Evolutionary conservation across 1,140 invertebrate species (phyloP), one percentile per base, ranked within the genome.

Genomic region (Eueides isabella): DNA sequence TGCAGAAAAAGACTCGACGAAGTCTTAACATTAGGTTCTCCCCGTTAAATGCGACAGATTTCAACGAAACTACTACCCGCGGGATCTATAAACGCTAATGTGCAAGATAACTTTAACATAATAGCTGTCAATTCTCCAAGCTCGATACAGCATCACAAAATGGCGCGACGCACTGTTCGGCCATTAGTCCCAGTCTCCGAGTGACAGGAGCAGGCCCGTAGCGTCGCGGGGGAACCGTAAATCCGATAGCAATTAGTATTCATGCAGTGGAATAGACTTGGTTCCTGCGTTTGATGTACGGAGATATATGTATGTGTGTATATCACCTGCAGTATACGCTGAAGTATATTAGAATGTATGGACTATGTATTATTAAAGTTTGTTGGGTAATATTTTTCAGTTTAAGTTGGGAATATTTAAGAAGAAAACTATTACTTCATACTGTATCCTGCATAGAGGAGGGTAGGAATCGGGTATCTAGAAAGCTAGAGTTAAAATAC

Each of bases 221-320:
- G 28, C 68, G 68, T 33, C 28, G 55, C 31, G 31, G 55, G 26
- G 61, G 61, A 62, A 55, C 28, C 68, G 68, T 70, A 70, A 70
- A 70, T 70, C 61, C 55, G 61, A 70, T 70, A 41, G 68, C 68
- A 70, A 70, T 70, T 70, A 70, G 68, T 70, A 70, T 70, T 70
- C 68, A 70, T 62, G 48, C 61, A 41, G 61, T 61, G 68, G 55
- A 38, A 62, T 61, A 38, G 19, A 69, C 67, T 31, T 19, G 29
- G 48, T 61, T 41, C 26, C 26, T 70, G 55, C 26, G 26, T 70
- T 62, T 70, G 55, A 62, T 63, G 61, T 62, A 23, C 29, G 7
- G 61, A 30, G 61, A 62, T 55, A 19, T 23, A 26, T 55, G 48
- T 38, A 12, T 38, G 35, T n/a, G n/a, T n/a, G n/a, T 55, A 23